Evolutionary conservation across 2,888 invertebrate genomes (phyloP).

Genomic region (Archaeoteleia sp.): DNA sequence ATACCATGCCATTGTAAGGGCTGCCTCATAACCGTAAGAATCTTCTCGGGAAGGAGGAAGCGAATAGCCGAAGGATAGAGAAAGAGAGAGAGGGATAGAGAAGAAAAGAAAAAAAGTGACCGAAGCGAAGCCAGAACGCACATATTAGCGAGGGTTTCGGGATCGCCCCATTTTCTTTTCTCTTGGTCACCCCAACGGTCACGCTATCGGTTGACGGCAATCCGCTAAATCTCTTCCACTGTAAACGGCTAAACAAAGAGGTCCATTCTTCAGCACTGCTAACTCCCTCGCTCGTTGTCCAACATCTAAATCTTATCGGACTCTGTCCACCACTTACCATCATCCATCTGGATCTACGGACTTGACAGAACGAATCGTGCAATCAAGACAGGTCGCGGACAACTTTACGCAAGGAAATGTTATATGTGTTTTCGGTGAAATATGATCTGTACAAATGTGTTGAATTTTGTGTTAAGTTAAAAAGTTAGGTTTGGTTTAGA

Average conservation of each 20-base stretch:
- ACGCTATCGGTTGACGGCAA: conserved; percentile 70
- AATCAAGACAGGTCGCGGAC: conserved; percentile 39
- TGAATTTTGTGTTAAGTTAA: too few relatives aligned
- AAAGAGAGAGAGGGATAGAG: conserved; percentile 24
- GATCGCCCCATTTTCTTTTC: conserved; percentile 42
- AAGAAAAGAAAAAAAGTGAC: conserved; percentile 38
- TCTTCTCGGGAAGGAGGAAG: conserved; percentile 51
- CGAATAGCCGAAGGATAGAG: conserved; percentile 14
- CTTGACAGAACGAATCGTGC: conserved; percentile 47
- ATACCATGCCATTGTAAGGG: conserved; percentile 68
- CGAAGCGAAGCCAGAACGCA: conserved; percentile 54
- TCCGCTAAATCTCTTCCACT: conserved; percentile 74
- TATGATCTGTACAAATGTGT: conserved; percentile 10
- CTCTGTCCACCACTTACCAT: conserved; percentile 71
- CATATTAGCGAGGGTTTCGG: conserved; percentile 65
- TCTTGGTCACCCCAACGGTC: conserved; percentile 50
- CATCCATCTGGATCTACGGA: conserved; percentile 72
- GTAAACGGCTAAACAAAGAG: conserved; percentile 76
- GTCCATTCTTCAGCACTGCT: conserved; percentile 70
- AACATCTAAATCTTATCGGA: conserved; percentile 66
- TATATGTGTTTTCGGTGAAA: conserved; percentile 25
- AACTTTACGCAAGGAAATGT: conserved; percentile 7
- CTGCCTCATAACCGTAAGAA: conserved; percentile 65
- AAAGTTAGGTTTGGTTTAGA: too few relatives aligned
- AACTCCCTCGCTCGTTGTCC: conserved; percentile 54